Conservation (phyloP, 53 echinoderm and acorn worm genomes). For the Actinopyga echinites region DNA sequence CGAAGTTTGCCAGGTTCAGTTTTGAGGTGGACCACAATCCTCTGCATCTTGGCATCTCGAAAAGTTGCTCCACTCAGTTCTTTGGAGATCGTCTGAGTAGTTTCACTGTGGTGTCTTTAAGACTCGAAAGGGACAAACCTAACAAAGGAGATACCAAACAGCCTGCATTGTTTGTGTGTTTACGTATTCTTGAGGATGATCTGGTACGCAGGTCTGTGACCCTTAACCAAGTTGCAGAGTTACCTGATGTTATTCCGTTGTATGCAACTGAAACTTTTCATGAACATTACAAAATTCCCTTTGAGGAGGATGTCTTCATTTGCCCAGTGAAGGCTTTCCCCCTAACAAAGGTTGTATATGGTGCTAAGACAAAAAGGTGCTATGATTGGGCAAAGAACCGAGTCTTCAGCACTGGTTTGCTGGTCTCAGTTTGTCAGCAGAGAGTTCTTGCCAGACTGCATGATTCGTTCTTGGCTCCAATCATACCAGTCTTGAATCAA, state of each 20-base stretch:
- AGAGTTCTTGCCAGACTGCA: slow-evolving; percentile 81
- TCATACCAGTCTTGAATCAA: slow-evolving; percentile 78
- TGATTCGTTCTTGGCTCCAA: slow-evolving; percentile 86
- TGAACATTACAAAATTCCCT: slow-evolving; percentile 77
- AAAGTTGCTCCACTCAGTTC: slow-evolving; percentile 73
- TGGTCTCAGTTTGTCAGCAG: slow-evolving; percentile 95
- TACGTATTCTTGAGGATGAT: slow-evolving; percentile 84
- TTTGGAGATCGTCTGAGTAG: slow-evolving; percentile 82
- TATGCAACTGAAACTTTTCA: slow-evolving; percentile 88
- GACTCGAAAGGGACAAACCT: slow-evolving; percentile 62
- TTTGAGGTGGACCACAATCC: slow-evolving; percentile 78
- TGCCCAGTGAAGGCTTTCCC: slow-evolving; percentile 87
- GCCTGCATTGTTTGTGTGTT: slow-evolving; percentile 80
- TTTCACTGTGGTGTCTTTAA: slow-evolving; percentile 75
- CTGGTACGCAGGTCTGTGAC: slow-evolving; percentile 77
- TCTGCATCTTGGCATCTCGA: slow-evolving; percentile 85
- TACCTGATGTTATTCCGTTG: slow-evolving; percentile 72
- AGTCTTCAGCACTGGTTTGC: slow-evolving; percentile 91
- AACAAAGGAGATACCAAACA: slow-evolving; percentile 54
- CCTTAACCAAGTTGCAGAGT: slow-evolving; percentile 80
- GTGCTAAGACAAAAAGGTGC: slow-evolving; percentile 75
- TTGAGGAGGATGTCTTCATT: slow-evolving; percentile 85
- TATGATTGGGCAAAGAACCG: slow-evolving; percentile 94
- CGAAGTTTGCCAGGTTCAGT: slow-evolving; percentile 93
- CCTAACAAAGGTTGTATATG: slow-evolving; percentile 91